Base-by-base conservation (phyloP, 2,888 invertebrate species). In the Aethes cnicana region DNA sequence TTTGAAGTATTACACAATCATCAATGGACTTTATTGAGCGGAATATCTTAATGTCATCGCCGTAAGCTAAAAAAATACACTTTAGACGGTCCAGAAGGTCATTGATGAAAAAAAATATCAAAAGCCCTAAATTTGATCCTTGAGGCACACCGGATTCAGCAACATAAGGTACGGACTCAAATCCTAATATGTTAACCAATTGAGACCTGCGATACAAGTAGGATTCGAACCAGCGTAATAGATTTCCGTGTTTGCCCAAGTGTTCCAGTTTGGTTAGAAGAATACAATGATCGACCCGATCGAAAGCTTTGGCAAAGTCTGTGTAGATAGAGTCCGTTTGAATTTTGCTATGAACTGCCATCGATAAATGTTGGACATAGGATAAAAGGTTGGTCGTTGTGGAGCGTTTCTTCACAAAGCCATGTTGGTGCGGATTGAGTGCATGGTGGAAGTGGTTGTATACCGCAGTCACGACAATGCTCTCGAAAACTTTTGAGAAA, bases 231-330 rank as follows among this genome's bases (percentile, higher is more conserved):
- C 47, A 47, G 8, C 47, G 9, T 9, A 17, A 16, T 7, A 47
- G 18, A 17, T 20, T 23, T 6, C 47, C 47, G 6, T 47, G 47
- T 18, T 37, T 47, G 1, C 39, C 47, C 1, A 47, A 12, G 3
- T 28, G 9, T 1, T 30, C 4, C 5, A 35, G 8, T 25, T 47
- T 47, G 6, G 6, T 1, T 1, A 47, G 9, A 5, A 47, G 33
- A 2, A 47, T 11, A 1, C 30, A 1, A 12, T 47, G 47, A 11
- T 28, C 30, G 7, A 47, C 39, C 2, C 21, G 9, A 21, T 47
- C 47, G 12, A 47, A 47, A 3, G 47, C 47, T 12, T 47, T 47
- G 1, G 47, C n/a, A 39, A 47, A 47, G 16, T 47, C 47, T 2
- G 39, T 47, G n/a, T 47, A 47, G 2, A 47, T 20, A 9, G 39